Evolutionary conservation across 2,797 vertebrate genomes (phyloP).

Genomic region (Scolopax bukidnonensis): DNA sequence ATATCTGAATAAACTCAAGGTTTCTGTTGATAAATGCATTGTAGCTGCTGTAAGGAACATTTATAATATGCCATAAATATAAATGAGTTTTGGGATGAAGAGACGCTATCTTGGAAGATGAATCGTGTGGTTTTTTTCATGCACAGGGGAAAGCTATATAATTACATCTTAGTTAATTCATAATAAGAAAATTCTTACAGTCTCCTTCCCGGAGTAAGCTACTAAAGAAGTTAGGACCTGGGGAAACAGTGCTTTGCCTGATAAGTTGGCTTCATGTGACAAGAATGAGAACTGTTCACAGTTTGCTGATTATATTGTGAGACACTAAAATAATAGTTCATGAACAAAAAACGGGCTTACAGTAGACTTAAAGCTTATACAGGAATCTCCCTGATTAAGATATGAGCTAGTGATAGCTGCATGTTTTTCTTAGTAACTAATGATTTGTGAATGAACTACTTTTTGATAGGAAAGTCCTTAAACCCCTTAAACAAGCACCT

Average conservation of each 20-base stretch:
- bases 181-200: neutral
- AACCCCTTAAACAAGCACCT: neutral
- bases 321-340: neutral
- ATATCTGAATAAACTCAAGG: neutral
- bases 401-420: neutral
- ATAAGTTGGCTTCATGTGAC: neutral
- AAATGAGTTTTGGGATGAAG: neutral
- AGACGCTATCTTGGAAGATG: neutral
- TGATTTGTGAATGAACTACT: neutral
- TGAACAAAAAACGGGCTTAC: neutral
- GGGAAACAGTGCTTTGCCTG: neutral
- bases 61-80: neutral
- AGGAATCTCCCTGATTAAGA: neutral
- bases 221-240: neutral
- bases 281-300: neutral
- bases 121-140: neutral
- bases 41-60: neutral
- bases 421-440: neutral
- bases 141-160: neutral
- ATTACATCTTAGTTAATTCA: neutral
- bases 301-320: neutral
- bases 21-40: constrained; percentile 6
- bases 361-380: neutral
- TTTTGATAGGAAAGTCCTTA: neutral
- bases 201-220: neutral